Percentiles rank a stretch among this genome's conserved stretches.
Evolutionary conservation across 1,140 invertebrate species (phyloP).

Genomic region (Tigriopus japonicus): DNA sequence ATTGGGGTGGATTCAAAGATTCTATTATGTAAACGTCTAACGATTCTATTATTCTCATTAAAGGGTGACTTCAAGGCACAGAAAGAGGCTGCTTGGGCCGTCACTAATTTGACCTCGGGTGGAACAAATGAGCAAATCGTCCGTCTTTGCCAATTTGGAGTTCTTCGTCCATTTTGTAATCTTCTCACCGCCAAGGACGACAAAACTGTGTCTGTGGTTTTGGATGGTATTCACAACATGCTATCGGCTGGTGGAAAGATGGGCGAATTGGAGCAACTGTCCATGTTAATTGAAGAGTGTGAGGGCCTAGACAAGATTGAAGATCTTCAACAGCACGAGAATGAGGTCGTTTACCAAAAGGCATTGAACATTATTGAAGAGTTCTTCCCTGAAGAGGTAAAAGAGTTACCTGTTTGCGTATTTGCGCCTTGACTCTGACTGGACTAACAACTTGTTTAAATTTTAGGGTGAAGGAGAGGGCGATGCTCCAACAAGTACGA

Average conservation of each 20-base stretch:
- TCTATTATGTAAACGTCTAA: neutral
- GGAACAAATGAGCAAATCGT: constrained; percentile 39
- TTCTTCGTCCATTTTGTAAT: constrained; percentile 34
- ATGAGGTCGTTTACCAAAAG: constrained; percentile 63
- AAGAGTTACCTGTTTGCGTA: neutral
- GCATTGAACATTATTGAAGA: constrained; percentile 56
- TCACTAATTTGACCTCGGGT: constrained; percentile 60
- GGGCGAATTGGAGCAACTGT: constrained; percentile 5
- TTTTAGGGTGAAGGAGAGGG: constrained; percentile 31
- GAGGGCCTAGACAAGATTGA: constrained; percentile 56
- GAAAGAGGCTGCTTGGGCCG: constrained; percentile 60
- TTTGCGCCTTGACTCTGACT: too few relatives aligned
- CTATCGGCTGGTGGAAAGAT: constrained; percentile 25
- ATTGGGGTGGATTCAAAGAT: neutral
- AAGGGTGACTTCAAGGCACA: constrained; percentile 54
- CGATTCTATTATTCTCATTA: constrained; percentile 12
- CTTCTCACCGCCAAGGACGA: constrained; percentile 34
- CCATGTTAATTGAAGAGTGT: constrained; percentile 36
- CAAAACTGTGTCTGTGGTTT: constrained; percentile 36
- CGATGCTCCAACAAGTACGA: constrained; percentile 26
- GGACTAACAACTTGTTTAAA: too few relatives aligned
- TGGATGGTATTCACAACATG: constrained; percentile 44
- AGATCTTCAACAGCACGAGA: constrained; percentile 47
- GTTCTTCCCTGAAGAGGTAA: constrained; percentile 45
- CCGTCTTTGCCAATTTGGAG: constrained; percentile 35